A percentile compares a stretch with the other conserved stretches of the same genome.
phyloP scores from a whole-genome alignment of 2,113 vertebrate species.

The Paratilapia polleni region DNA sequence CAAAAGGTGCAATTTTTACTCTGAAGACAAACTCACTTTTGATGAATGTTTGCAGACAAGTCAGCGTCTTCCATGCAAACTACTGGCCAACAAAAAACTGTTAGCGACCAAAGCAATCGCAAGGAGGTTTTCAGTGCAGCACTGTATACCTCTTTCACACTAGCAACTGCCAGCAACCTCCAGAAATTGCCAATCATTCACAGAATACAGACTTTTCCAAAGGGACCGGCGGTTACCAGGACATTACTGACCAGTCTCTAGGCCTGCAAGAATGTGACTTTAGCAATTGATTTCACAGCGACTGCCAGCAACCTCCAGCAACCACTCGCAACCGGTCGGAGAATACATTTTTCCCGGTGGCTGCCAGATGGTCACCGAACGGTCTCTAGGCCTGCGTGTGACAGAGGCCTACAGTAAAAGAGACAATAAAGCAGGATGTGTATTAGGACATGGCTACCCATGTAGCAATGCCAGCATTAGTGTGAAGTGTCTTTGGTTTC shows the following conservation, averaged over 20 bases:
- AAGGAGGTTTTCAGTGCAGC: neutral
- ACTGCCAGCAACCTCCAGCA: neutral
- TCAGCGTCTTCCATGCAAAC: neutral
- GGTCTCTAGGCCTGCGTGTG: neutral
- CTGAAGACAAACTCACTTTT: neutral
- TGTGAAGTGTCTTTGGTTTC: neutral
- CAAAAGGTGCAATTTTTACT: neutral
- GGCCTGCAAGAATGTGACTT: neutral
- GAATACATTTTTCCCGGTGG: too few relatives aligned
- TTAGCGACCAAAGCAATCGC: neutral
- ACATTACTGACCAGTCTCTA: too few relatives aligned
- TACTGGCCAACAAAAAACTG: neutral
- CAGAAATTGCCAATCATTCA: neutral
- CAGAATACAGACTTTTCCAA: neutral
- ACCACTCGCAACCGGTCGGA: too few relatives aligned
- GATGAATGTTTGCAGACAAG: neutral
- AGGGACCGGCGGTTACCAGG: too few relatives aligned
- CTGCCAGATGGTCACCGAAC: neutral
- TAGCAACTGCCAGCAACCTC: neutral
- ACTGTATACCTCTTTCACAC: neutral
- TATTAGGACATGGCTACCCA: neutral
- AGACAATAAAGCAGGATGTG: neutral
- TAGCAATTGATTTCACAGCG: neutral
- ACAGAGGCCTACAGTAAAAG: too few relatives aligned
- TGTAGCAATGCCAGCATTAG: accelerated